These are phyloP conservation scores for Polydesmus complanatus DNA, from an alignment of 2,888 invertebrate species.

Conservation along the genomic window DNA sequence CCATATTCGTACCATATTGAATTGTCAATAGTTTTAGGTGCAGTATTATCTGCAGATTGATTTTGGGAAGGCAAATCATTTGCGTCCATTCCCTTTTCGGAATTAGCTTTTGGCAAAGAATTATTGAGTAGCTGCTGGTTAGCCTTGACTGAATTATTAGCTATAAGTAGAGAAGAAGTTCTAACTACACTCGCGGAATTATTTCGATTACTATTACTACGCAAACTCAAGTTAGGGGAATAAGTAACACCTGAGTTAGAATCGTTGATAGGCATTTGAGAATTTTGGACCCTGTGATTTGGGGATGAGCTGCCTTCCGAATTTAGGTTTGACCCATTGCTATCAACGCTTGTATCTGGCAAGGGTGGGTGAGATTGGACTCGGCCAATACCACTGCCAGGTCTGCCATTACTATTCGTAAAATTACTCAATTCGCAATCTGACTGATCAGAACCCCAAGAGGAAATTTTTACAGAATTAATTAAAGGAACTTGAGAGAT, in stretches of 20 bases:
- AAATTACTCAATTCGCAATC: neutral
- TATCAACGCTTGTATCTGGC: neutral
- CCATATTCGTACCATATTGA: constrained; percentile 14
- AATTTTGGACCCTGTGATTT: neutral
- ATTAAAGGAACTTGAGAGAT: neutral
- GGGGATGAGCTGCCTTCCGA: neutral
- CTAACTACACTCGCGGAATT: neutral
- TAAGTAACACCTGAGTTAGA: neutral
- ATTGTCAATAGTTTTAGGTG: constrained; percentile 3
- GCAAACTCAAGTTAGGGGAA: neutral
- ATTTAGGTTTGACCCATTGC: neutral
- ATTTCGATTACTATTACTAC: neutral
- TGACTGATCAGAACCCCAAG: neutral
- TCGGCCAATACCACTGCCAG: neutral
- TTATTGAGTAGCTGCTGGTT: neutral
- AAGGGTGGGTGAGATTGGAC: neutral
- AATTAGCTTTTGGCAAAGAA: neutral
- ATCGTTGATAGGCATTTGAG: neutral
- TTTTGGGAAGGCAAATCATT: neutral
- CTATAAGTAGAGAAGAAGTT: neutral
- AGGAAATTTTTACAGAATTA: neutral
- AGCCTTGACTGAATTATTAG: neutral
- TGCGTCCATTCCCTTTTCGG: neutral
- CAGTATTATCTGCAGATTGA: neutral
- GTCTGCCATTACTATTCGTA: neutral